A percentile compares a stretch with the other conserved stretches of the same genome.
These are phyloP conservation scores for Didymodactylos carnosus DNA, from an alignment of 2,888 invertebrate species.

Conservation along the genomic window DNA sequence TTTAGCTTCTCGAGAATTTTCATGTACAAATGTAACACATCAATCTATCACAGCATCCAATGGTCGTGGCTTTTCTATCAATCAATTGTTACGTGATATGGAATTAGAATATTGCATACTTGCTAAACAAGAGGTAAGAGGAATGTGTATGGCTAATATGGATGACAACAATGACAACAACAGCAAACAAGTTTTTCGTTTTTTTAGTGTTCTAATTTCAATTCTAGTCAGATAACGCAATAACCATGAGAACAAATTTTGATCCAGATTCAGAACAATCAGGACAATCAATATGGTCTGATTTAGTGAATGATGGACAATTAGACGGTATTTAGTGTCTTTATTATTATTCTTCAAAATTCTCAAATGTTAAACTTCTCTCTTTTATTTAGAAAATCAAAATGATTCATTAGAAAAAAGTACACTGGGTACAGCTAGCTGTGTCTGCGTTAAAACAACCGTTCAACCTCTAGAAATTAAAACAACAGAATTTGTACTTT, in stretches of 20 bases:
- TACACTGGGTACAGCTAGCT: neutral
- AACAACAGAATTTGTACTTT: neutral
- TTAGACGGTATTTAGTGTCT: too few relatives aligned
- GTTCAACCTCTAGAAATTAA: neutral
- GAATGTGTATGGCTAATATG: too few relatives aligned
- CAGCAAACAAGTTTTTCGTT: too few relatives aligned
- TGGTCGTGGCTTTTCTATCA: conserved; percentile 34
- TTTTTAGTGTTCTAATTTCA: too few relatives aligned
- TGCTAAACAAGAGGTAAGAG: conserved; percentile 6
- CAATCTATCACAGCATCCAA: conserved; percentile 39
- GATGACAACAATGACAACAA: too few relatives aligned
- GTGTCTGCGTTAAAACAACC: neutral
- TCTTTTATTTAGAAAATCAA: neutral
- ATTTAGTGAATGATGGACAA: neutral
- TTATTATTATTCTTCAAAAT: too few relatives aligned
- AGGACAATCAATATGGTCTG: neutral
- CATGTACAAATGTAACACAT: neutral
- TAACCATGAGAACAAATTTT: neutral
- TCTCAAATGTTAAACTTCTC: too few relatives aligned
- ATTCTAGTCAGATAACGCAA: neutral
- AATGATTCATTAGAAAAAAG: neutral
- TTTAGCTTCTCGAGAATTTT: conserved; percentile 1
- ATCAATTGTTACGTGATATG: conserved; percentile 36
- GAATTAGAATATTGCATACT: conserved; percentile 14
- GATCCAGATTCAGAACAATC: neutral